Base-by-base conservation (phyloP, 2,113 vertebrate species). In the Aptenodytes forsteri region DNA sequence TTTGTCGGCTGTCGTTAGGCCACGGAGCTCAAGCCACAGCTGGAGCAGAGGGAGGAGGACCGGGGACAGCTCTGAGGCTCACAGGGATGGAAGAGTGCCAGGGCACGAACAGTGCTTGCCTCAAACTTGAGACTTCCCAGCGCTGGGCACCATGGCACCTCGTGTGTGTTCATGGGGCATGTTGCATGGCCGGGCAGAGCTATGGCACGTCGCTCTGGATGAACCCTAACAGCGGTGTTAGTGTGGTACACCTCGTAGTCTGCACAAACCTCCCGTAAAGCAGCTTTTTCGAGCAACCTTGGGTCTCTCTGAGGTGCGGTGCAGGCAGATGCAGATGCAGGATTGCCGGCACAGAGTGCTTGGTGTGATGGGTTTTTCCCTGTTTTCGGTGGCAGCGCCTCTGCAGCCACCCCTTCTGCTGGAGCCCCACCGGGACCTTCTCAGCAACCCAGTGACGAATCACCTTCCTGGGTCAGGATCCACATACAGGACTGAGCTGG, bases 101-200 rank as follows among this genome's bases (percentile, higher is more conserved):
- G 19, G 19, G 4, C 14, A 23, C 5, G 14, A 83, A 42, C 3
- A 23, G 13, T 0, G 0, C 27, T 80, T 77, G 11, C 7, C 9
- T 12, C 22, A 40, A 4, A 58, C 21, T 42, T 16, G 6, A 80
- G 27, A 25, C 6, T 70, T 29, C 50, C 34, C 59, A 49, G 1
- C 0, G 0, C 3, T 66, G 75, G 30, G 22, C 58, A 47, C n/a
- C 20, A 9, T 1, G 7, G 15, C 14, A 50, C 7, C 38, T 25
- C 17, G 5, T 21, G 19, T 29, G 20, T 17, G 38, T 22, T 52
- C 29, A 29, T 8, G 27, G 52, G 47, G 16, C 29, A 30, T 1
- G 2, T 4, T 58, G 9, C 40, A 20, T 0, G 0, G 11, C 38
- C 0, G 0, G 19, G 15, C 29, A 72, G n/a, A 73, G 16, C 21